Evolutionary conservation across 2,113 vertebrate species (phyloP).

Genomic region (Sinocyclocheilus grahami): DNA sequence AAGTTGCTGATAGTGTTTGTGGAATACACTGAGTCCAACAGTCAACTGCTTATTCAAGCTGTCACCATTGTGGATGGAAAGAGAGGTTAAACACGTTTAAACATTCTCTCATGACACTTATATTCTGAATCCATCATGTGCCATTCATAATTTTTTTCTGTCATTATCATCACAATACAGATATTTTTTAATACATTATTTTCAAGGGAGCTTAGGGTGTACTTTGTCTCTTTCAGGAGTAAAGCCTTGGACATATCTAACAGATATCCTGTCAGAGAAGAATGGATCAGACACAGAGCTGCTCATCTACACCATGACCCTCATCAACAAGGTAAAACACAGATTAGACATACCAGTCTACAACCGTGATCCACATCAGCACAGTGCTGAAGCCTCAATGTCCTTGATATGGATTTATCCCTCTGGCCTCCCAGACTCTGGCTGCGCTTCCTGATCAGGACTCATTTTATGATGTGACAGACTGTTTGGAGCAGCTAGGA

Average conservation of each 20-base stretch:
- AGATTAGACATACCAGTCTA: background rate
- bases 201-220: background rate
- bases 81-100: constrained; percentile 71
- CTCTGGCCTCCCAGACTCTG: constrained; percentile 76
- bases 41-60: constrained; percentile 82
- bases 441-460: constrained; percentile 92
- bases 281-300: constrained; percentile 87
- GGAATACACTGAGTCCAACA: constrained; percentile 89
- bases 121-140: background rate
- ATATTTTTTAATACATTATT: no score
- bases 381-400: background rate
- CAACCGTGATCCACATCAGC: background rate
- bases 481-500: constrained; percentile 89
- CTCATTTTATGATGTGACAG: constrained; percentile 92
- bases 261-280: constrained; percentile 85
- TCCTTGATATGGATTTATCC: background rate
- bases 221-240: constrained; percentile 66
- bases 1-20: constrained; percentile 97
- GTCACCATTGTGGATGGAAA: constrained; percentile 80
- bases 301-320: constrained; percentile 85
- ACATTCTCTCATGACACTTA: background rate
- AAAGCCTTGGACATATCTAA: constrained; percentile 83
- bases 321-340: constrained; percentile 93
- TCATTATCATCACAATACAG: no score
- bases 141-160: background rate